Percentiles rank a stretch among this genome's conserved stretches.
These are phyloP conservation scores for Drosophila subobscura DNA, from an alignment of 1,140 invertebrate species.

Conservation along the genomic window DNA sequence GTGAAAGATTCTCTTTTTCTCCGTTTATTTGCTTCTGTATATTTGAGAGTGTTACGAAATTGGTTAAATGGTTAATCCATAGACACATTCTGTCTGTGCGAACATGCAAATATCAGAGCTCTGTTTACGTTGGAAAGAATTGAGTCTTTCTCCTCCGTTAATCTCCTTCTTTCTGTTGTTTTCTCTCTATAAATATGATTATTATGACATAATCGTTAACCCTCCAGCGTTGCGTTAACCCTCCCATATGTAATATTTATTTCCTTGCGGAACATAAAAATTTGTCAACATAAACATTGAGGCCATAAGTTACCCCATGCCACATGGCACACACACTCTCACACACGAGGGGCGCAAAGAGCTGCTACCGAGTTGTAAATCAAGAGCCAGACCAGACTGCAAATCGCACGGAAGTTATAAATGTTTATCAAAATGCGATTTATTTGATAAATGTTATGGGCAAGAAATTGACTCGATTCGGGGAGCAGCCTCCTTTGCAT, in stretches of 20 bases:
- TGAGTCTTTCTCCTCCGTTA: background rate
- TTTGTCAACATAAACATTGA: constrained; percentile 66
- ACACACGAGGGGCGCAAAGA: constrained; percentile 2
- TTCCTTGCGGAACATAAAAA: constrained; percentile 45
- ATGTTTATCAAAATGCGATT: constrained; percentile 71
- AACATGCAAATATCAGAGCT: no score
- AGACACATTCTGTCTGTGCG: no score
- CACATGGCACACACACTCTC: constrained; percentile 3
- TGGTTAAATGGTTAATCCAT: no score
- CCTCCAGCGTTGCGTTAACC: constrained; percentile 1
- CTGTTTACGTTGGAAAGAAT: no score
- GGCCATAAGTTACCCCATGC: constrained; percentile 49
- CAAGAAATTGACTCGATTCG: constrained; percentile 39
- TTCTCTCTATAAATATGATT: constrained; percentile 24
- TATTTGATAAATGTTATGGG: constrained; percentile 63
- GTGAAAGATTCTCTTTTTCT: background rate
- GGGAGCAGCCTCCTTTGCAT: background rate
- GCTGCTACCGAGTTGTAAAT: constrained; percentile 55
- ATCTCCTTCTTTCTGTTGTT: background rate
- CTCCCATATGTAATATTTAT: constrained; percentile 15
- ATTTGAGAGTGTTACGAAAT: no score
- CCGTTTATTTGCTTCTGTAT: no score
- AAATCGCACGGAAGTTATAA: constrained; percentile 78
- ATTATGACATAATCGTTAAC: constrained; percentile 37
- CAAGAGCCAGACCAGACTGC: constrained; percentile 34